A percentile compares a stretch with the other conserved stretches of the same genome.
Conservation (phyloP, 2,797 vertebrate species). For the Sebastes cheni region DNA sequence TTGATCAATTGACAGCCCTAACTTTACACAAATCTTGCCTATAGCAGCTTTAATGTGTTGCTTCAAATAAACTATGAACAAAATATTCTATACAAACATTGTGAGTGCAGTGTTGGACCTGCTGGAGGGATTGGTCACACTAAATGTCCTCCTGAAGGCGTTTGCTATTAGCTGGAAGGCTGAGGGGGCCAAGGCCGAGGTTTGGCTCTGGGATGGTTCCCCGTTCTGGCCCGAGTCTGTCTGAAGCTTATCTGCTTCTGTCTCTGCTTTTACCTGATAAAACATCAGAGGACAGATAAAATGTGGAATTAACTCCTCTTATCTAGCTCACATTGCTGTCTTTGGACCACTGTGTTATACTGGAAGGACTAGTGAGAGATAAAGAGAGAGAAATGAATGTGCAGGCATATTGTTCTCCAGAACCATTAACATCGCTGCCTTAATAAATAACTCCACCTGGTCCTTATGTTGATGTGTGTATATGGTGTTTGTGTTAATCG, state of each 20-base stretch:
- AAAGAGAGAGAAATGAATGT: neutral
- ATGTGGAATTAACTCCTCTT: conserved; percentile 34
- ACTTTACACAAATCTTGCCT: neutral
- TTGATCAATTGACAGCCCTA: too few relatives aligned
- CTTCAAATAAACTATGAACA: neutral
- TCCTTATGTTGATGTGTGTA: neutral
- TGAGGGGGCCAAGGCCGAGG: conserved; percentile 50
- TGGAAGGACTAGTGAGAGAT: neutral
- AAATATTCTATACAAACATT: conserved; percentile 55
- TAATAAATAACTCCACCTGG: conserved; percentile 39
- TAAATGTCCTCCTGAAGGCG: conserved; percentile 76
- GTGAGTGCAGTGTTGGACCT: conserved; percentile 52
- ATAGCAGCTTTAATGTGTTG: neutral
- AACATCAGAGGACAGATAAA: conserved; percentile 58
- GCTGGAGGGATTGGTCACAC: conserved; percentile 50
- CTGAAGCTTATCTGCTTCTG: conserved; percentile 51
- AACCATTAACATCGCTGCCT: neutral
- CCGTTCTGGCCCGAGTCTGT: conserved; percentile 44
- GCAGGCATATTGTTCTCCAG: neutral
- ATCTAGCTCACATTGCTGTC: conserved; percentile 31
- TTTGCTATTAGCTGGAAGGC: conserved; percentile 75
- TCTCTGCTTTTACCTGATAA: conserved; percentile 69
- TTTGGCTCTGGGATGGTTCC: conserved; percentile 37
- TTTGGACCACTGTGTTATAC: neutral
- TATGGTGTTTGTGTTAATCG: neutral